These are phyloP conservation scores for Dendrocopos noguchii DNA, from an alignment of 2,113 vertebrate species.

Conservation along the genomic window DNA sequence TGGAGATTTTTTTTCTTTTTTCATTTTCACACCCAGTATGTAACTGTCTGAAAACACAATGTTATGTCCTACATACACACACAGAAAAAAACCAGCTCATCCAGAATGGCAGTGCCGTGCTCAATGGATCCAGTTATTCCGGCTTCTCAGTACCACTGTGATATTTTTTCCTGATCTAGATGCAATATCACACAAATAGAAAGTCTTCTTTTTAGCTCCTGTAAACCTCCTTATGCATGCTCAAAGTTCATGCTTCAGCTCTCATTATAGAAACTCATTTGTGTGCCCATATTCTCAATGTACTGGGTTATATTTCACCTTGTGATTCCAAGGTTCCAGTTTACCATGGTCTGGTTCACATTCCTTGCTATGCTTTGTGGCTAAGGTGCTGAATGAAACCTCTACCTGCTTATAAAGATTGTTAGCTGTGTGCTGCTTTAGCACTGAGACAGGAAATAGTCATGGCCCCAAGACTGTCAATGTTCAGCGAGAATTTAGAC, in stretches of 20 bases:
- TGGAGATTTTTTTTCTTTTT: not conserved
- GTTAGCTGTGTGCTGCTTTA: not conserved
- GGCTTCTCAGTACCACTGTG: not conserved
- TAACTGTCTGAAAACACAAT: not conserved
- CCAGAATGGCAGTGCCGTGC: not conserved
- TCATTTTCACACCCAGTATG: not conserved
- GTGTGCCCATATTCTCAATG: not conserved
- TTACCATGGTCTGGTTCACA: not conserved
- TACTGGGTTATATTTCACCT: not conserved
- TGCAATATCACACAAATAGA: not conserved
- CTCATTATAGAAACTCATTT: not conserved
- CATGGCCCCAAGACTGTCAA: rapidly evolving
- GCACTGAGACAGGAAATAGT: not conserved
- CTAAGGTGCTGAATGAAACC: not conserved
- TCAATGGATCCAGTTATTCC: not conserved
- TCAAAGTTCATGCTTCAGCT: not conserved
- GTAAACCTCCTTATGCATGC: rapidly evolving
- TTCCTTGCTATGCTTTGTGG: not conserved
- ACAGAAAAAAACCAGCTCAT: not conserved
- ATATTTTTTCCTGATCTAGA: not conserved
- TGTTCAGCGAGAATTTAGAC: not conserved
- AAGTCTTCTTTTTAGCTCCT: not conserved
- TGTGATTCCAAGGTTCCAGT: not conserved
- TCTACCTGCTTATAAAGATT: not conserved
- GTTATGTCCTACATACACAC: not conserved